Evolutionary conservation across 2,888 invertebrate genomes (phyloP).

Genomic region (Sphecodes monilicornis): DNA sequence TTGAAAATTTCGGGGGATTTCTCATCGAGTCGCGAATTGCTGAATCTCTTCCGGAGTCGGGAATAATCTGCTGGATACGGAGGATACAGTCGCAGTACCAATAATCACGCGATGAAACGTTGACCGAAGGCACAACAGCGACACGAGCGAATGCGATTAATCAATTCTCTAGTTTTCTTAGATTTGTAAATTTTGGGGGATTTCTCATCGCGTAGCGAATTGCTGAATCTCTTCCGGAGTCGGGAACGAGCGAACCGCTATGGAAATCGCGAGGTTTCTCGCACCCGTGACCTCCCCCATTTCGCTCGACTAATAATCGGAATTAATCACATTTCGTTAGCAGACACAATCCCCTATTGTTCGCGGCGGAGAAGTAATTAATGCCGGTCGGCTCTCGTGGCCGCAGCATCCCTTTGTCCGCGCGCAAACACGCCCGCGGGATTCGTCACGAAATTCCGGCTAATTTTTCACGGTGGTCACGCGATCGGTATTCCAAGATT

Average conservation of each 20-base stretch:
- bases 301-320: constrained; percentile 40
- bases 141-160: no score
- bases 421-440: background rate
- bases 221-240: background rate
- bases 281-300: background rate
- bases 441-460: background rate
- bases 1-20: no score
- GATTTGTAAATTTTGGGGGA: no score
- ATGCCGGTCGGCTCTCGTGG: constrained; percentile 33
- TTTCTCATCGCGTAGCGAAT: no score
- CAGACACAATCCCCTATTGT: constrained; percentile 31
- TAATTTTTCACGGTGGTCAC: background rate
- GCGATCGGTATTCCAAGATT: background rate
- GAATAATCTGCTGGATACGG: no score
- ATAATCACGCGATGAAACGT: no score
- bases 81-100: no score
- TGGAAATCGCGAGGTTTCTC: background rate
- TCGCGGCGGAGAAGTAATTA: constrained; percentile 39
- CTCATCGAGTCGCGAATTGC: no score
- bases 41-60: background rate
- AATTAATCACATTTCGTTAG: constrained; percentile 59
- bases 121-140: no score
- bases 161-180: no score
- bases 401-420: constrained; percentile 21
- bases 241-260: no score